A percentile compares a stretch with the other conserved stretches of the same genome.
Evolutionary conservation across 2,113 vertebrate genomes (phyloP).

Genomic region (Ptyas mucosa): DNA sequence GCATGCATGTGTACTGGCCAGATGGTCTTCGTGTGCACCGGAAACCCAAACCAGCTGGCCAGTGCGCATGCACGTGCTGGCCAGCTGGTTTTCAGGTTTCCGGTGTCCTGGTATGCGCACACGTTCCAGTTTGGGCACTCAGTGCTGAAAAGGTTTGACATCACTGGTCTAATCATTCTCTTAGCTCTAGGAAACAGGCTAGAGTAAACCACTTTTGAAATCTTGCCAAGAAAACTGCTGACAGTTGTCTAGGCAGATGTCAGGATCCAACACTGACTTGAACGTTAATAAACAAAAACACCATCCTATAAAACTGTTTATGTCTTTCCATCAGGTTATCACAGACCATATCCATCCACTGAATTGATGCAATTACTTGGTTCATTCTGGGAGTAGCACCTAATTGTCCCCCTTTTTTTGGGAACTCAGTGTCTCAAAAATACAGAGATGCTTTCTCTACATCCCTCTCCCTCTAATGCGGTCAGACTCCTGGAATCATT

Average conservation of each 20-base stretch:
- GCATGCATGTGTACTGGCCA: too few species aligned
- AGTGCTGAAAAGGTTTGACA: too few species aligned
- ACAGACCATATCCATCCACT: background rate
- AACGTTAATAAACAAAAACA: background rate
- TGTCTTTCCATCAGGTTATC: background rate
- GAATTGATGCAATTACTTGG: background rate
- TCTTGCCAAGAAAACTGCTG: background rate
- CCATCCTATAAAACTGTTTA: background rate
- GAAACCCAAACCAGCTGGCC: too few species aligned
- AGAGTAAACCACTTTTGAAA: background rate
- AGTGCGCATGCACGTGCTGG: too few species aligned
- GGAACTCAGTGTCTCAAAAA: background rate
- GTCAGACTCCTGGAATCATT: background rate
- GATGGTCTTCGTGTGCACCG: too few species aligned
- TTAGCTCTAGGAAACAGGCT: background rate
- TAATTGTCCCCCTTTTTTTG: background rate
- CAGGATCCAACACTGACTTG: background rate
- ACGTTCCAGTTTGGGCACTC: too few species aligned
- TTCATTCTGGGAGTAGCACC: background rate
- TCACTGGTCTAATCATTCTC: background rate
- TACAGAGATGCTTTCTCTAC: background rate
- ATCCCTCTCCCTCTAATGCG: background rate
- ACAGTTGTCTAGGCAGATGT: background rate
- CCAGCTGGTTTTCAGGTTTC: too few species aligned
- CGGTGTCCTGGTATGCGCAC: too few species aligned